Base-by-base conservation (phyloP, 2,797 vertebrate species). In the Gymnothorax javanicus region DNA sequence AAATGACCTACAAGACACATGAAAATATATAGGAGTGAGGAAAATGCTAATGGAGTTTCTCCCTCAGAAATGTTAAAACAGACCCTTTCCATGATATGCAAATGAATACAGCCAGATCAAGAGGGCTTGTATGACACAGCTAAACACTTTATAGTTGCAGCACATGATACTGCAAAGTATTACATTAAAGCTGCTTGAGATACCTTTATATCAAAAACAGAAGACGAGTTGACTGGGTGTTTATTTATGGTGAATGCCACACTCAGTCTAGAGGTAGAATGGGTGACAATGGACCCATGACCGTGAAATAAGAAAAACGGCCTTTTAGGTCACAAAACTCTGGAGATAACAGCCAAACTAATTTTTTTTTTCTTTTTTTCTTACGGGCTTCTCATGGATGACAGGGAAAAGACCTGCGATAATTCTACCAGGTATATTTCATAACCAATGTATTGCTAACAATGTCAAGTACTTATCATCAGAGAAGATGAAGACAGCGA, bases 1-100 rank as follows among this genome's bases (percentile, higher is more conserved):
- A 99, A 87, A 99, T 96, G 17, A 99, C 98, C 98, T 99, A 90
- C 20, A 3, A 75, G 25, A 71, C 62, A 73, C 11, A 87, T 12
- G 33, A 23, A 33, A 50, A 87, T 7, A 87, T 7, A 33, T 20
- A 20, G 71, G 84, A 9, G 89, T 0, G 90, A 54, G 89, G 25
- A 77, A 25, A 52, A 25, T 25, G n/a, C 6, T 33, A 57, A 52
- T 71, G 54, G 43, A 86, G 58, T 2, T 20, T 0, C 27, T 13
- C 56, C 1, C 12, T 60, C 50, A 52, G 9, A 56, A 52, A 79
- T 56, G 13, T 25, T 1, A 9, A 20, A 15, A 20, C 43, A 25
- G 27, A 25, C 17, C n/a, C 67, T 64, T 33, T 79, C 5, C 75
- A 15, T 0, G 25, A 25, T 13, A 75, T 52, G 13, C 33, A 43